A percentile compares a stretch with the other conserved stretches of the same genome.
Evolutionary conservation across 2,113 vertebrate species (phyloP).

Genomic region (Platichthys flesus): DNA sequence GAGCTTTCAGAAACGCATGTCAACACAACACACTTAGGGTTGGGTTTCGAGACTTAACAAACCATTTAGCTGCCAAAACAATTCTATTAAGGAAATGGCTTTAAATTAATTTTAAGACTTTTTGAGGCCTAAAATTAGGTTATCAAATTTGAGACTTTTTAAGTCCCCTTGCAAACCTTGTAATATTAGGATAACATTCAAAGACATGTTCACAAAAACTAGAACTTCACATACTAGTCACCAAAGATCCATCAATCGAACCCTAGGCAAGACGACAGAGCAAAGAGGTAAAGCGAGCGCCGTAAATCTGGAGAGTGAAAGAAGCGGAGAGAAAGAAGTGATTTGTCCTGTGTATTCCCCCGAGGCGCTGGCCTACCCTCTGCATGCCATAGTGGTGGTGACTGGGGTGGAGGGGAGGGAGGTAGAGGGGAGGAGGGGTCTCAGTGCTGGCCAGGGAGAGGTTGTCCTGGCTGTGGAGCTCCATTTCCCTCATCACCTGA

Average conservation of each 20-base stretch:
- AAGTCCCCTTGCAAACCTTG: too few relatives aligned
- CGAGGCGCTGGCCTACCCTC: conserved; percentile 82
- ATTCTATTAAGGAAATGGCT: too few relatives aligned
- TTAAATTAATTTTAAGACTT: too few relatives aligned
- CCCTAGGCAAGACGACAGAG: conserved; percentile 7
- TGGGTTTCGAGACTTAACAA: too few relatives aligned
- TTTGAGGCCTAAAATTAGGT: too few relatives aligned
- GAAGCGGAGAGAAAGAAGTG: neutral
- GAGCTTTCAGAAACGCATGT: too few relatives aligned
- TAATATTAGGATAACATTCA: too few relatives aligned
- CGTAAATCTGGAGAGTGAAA: neutral
- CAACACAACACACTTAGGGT: too few relatives aligned
- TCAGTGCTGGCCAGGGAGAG: conserved; percentile 94
- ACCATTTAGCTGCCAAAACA: too few relatives aligned
- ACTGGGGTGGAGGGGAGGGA: conserved; percentile 80
- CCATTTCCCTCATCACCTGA: conserved; percentile 94
- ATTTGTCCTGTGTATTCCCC: neutral
- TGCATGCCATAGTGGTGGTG: conserved; percentile 91
- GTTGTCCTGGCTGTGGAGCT: conserved; percentile 95
- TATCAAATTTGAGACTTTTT: too few relatives aligned
- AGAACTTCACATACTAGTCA: neutral
- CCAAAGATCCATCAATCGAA: conserved; percentile 23
- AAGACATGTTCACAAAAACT: too few relatives aligned
- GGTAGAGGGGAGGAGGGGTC: conserved; percentile 93
- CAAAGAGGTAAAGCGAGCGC: conserved; percentile 22